Base-by-base conservation (phyloP, 1,140 invertebrate species). In the Nephotettix cincticeps region DNA sequence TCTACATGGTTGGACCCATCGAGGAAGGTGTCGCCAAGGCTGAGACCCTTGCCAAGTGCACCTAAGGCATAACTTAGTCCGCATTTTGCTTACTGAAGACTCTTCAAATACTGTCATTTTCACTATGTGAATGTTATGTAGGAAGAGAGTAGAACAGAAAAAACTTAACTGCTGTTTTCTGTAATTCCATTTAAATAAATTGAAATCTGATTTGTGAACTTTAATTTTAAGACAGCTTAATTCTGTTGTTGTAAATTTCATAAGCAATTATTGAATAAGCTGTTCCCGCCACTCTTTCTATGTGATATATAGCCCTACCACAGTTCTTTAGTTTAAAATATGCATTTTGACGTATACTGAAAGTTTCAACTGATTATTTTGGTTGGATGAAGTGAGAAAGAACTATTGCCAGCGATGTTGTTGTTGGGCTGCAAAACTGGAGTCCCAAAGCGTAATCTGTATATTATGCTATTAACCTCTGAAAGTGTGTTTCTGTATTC, bases 1-100 rank as follows among this genome's bases (percentile, higher is more conserved):
- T 99, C 86, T 99, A 98, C 85, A 99, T 99, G 97, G 96, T 98
- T 72, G 97, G 97, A 56, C 91, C 91, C 92, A 96, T 99, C 78
- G 95, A 98, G 81, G 97, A 99, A 86, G 97, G 99, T 68, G 88
- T 91, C 71, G 88, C 91, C 64, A 99, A 99, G 83, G 97, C 97
- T 73, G 94, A 98, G 80, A 91, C 75, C 11, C 72, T 78, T n/a
- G 77, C 77, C 30, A 77, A 77, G 58, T 67, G 65, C 13, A 40
- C 69, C n/a, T 70, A 67, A 67, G 56, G 13, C 21, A 21, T 43
- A 54, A 11, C 9, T 11, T 54, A 54, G 47, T 54, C 6, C 23
- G 47, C 47, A 54, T 54, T n/a, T 54, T 54, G 6, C 36, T 40
- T 11, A 11, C 47, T 54, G 21, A 54, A 54, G 21, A 11, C 11